Evolutionary conservation across 2,113 vertebrate species (phyloP).

Genomic region (Xenus cinereus): DNA sequence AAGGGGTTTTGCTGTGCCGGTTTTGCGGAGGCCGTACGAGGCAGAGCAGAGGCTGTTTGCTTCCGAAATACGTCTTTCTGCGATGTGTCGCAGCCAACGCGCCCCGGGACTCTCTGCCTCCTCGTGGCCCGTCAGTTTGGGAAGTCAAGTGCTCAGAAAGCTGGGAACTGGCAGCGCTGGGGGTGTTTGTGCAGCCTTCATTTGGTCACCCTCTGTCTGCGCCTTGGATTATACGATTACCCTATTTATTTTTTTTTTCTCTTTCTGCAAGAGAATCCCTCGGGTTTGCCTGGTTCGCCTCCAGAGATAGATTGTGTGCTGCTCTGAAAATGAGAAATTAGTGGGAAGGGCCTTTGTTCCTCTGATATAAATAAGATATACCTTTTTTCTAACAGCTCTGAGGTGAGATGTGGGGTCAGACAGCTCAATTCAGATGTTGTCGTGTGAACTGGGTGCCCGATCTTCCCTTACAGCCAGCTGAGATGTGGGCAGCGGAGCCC

Average conservation of each 20-base stretch:
- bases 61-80: neutral
- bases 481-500: rapidly evolving
- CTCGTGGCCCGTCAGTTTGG: rapidly evolving
- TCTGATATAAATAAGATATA: neutral
- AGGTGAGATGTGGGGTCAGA: neutral
- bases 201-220: neutral
- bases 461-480: rapidly evolving
- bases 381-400: neutral
- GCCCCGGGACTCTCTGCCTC: neutral
- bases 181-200: neutral
- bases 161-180: neutral
- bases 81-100: neutral
- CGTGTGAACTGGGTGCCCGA: rapidly evolving
- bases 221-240: neutral
- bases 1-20: neutral
- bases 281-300: rapidly evolving
- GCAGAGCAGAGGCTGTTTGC: neutral
- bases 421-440: neutral
- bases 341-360: neutral
- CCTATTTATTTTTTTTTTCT: neutral
- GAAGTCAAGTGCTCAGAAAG: neutral
- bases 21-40: neutral
- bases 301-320: rapidly evolving
- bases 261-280: neutral
- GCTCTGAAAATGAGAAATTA: neutral